Conservation (phyloP, 2,797 vertebrate species). For the Natrix natrix region DNA sequence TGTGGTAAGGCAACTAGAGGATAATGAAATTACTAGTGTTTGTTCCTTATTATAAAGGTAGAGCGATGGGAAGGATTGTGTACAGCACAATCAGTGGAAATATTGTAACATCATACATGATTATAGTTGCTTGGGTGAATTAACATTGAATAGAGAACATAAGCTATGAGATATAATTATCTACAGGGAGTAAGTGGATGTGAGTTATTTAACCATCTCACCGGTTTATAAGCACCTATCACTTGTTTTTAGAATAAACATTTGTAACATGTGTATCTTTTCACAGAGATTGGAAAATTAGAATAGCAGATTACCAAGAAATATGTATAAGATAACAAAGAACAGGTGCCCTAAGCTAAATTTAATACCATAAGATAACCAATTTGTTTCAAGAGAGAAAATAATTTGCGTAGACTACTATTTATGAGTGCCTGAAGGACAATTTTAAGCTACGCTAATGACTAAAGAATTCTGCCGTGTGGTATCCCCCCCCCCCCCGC, state of each 20-base stretch:
- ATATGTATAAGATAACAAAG: neutral
- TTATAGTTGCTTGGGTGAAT: neutral
- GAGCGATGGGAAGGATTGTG: neutral
- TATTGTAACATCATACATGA: neutral
- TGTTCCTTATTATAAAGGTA: neutral
- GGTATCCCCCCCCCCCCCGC: neutral
- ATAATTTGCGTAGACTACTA: neutral
- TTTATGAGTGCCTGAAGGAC: neutral
- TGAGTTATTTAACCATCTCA: constrained; percentile 12
- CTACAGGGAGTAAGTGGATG: neutral
- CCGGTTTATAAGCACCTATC: neutral
- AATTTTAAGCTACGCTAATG: neutral
- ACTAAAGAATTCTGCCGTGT: neutral
- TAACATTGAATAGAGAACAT: neutral
- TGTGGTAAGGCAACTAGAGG: neutral
- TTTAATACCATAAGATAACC: neutral
- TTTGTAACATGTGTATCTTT: neutral
- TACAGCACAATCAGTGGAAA: neutral
- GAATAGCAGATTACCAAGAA: neutral
- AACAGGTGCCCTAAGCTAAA: neutral
- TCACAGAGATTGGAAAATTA: neutral
- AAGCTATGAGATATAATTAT: neutral
- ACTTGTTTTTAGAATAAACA: neutral
- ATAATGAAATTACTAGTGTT: neutral
- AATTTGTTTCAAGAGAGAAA: neutral